Percentiles rank a stretch among this genome's conserved stretches.
Conservation (phyloP, 2,797 vertebrate species). For the Gallinago nigripennis region DNA sequence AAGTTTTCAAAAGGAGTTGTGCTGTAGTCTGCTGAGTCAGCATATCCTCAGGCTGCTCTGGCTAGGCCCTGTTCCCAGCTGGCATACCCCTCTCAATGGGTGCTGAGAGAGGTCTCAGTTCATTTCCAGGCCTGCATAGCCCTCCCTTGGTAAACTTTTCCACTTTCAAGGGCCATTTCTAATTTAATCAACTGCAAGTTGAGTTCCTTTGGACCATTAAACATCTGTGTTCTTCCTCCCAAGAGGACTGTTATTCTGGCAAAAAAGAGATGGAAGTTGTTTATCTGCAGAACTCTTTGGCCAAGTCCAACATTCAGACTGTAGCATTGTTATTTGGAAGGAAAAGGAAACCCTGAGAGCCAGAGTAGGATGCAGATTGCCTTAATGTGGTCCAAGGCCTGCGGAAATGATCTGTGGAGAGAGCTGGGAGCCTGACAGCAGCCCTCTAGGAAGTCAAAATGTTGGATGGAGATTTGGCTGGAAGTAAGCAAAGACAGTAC, state of each 20-base stretch:
- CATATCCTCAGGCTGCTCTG: neutral
- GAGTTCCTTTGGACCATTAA: neutral
- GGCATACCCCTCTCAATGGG: neutral
- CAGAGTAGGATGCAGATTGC: neutral
- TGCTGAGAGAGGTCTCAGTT: neutral
- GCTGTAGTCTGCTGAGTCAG: neutral
- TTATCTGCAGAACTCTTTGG: slow-evolving; percentile 25
- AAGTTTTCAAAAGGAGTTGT: neutral
- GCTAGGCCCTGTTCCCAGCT: neutral
- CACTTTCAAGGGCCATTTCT: neutral
- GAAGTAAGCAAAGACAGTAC: neutral
- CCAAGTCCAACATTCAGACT: neutral
- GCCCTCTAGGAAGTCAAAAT: neutral
- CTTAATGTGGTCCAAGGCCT: neutral
- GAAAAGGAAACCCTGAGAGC: slow-evolving; percentile 26
- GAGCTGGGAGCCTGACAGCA: neutral
- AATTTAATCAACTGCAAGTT: slow-evolving; percentile 7
- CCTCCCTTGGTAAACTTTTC: neutral
- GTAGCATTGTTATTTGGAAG: slow-evolving; percentile 35
- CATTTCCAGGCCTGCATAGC: neutral
- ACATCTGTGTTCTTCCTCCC: slow-evolving; percentile 21
- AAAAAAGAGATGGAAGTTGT: neutral
- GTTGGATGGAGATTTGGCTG: neutral
- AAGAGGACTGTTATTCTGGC: neutral
- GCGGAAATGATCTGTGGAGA: neutral